Conservation (phyloP, 2,797 vertebrate genomes). For the Coregonus sp. region DNA sequence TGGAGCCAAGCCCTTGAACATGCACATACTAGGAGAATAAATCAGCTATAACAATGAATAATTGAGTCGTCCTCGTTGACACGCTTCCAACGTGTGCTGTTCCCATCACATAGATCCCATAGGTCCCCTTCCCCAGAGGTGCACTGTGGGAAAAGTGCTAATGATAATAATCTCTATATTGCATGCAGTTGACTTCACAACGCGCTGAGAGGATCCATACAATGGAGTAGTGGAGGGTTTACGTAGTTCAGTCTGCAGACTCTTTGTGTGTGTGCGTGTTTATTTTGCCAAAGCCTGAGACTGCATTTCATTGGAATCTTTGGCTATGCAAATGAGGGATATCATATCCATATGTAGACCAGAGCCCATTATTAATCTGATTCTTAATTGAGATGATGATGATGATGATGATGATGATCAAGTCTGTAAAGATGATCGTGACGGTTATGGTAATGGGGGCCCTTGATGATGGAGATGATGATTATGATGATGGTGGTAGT, state of each 20-base stretch:
- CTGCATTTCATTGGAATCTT: constrained; percentile 30
- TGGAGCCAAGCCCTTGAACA: constrained; percentile 48
- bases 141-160: constrained; percentile 40
- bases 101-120: constrained; percentile 22
- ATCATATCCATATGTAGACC: constrained; percentile 45
- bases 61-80: constrained; percentile 59
- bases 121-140: constrained; percentile 23
- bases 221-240: not conserved
- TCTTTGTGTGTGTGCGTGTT: not conserved
- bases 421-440: not conserved
- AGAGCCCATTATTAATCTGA: constrained; percentile 22
- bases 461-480: constrained; percentile 58
- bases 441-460: constrained; percentile 48
- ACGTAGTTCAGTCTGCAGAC: not conserved
- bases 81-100: constrained; percentile 39
- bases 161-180: constrained; percentile 45
- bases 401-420: constrained; percentile 18
- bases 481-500: constrained; percentile 64
- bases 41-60: constrained; percentile 60
- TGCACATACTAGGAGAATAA: constrained; percentile 55
- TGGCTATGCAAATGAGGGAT: constrained; percentile 49
- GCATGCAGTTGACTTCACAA: constrained; percentile 17
- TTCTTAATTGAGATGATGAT: constrained; percentile 18
- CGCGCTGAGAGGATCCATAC: constrained; percentile 21
- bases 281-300: constrained; percentile 24